Evolutionary conservation across 2,888 invertebrate species (phyloP).

Genomic region (Abscondita cerata): DNA sequence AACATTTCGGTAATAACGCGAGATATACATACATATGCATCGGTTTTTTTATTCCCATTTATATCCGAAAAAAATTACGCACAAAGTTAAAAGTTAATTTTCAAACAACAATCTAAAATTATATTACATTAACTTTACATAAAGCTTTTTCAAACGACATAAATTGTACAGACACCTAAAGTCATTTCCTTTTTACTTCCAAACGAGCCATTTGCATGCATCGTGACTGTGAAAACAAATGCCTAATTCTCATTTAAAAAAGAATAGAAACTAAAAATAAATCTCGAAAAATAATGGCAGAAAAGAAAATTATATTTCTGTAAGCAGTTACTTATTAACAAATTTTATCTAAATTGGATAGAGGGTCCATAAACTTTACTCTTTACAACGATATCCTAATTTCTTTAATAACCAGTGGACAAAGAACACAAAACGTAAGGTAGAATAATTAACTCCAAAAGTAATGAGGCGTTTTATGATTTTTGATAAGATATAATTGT

Average conservation of each 20-base stretch:
- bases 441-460: too few species aligned
- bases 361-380: too few species aligned
- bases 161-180: conserved; percentile 50
- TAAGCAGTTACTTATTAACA: too few species aligned
- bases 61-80: not conserved
- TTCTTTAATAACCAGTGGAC: too few species aligned
- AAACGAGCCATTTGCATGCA: conserved; percentile 51
- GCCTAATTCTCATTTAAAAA: conserved; percentile 49
- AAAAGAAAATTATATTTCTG: not conserved
- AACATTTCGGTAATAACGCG: conserved; percentile 15
- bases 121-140: conserved; percentile 8
- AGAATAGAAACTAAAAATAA: conserved; percentile 44
- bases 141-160: conserved; percentile 44
- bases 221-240: conserved; percentile 46
- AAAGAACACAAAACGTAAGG: too few species aligned
- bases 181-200: conserved; percentile 48
- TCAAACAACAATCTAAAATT: not conserved
- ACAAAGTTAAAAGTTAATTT: conserved; percentile 2
- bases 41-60: conserved; percentile 3
- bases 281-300: conserved; percentile 6
- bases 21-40: not conserved
- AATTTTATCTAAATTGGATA: too few species aligned
- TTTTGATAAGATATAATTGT: too few species aligned
- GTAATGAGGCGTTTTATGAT: too few species aligned
- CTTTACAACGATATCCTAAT: too few species aligned